Conservation (phyloP, 2,888 invertebrate genomes). For the Sycophila texana region DNA sequence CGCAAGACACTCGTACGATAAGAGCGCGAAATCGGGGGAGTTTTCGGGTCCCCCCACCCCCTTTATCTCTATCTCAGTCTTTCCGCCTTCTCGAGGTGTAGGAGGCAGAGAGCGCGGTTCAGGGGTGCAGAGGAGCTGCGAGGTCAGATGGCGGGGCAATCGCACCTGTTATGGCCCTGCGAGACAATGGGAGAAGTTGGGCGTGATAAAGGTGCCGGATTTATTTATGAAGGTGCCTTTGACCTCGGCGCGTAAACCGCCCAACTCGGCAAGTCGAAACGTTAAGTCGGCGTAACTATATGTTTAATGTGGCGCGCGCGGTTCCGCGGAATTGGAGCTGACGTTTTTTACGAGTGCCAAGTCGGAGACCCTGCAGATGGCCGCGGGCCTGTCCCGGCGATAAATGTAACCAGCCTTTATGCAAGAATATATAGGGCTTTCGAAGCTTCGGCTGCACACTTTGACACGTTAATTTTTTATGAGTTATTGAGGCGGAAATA, state of each 20-base stretch:
- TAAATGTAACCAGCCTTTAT: too few relatives aligned
- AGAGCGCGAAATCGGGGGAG: not conserved
- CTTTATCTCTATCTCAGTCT: too few relatives aligned
- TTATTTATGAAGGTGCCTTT: slow-evolving; percentile 24
- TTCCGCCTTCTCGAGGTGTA: not conserved
- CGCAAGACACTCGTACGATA: slow-evolving; percentile 7
- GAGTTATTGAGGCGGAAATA: too few relatives aligned
- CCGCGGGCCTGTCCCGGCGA: too few relatives aligned
- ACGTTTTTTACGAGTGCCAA: not conserved
- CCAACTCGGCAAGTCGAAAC: too few relatives aligned
- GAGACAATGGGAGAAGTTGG: slow-evolving; percentile 31
- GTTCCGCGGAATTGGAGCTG: slow-evolving; percentile 6
- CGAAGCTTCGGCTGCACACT: too few relatives aligned
- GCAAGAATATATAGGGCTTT: too few relatives aligned
- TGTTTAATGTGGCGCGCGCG: not conserved
- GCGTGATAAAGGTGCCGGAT: slow-evolving; percentile 20
- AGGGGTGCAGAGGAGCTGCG: too few relatives aligned
- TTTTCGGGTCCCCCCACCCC: too few relatives aligned
- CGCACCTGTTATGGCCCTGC: slow-evolving; percentile 30
- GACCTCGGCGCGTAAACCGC: not conserved
- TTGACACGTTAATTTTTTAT: too few relatives aligned
- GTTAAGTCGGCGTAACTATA: not conserved
- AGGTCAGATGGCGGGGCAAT: slow-evolving; percentile 33
- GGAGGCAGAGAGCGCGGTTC: not conserved
- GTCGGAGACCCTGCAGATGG: not conserved